Percentiles rank a stretch among this genome's conserved stretches.
Conservation (phyloP, 2,888 invertebrate genomes). For the Drosophila anceps region DNA sequence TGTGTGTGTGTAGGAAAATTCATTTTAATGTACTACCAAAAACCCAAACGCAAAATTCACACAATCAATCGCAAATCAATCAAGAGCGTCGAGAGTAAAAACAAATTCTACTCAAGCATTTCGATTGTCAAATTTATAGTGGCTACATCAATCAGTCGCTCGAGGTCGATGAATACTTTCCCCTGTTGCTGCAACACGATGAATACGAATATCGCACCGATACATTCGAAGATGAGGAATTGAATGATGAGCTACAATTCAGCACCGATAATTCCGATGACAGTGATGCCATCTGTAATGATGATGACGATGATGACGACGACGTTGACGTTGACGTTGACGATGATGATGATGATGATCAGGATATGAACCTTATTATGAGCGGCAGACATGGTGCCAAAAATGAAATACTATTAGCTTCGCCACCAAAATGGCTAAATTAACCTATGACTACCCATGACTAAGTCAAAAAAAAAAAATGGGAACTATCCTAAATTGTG, state of each 20-base stretch:
- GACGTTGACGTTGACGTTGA: constrained; percentile 44
- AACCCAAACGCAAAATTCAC: constrained; percentile 3
- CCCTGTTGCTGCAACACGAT: constrained; percentile 86
- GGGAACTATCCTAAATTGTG: constrained; percentile 34
- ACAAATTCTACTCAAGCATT: constrained; percentile 53
- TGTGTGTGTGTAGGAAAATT: constrained; percentile 27
- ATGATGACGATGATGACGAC: constrained; percentile 34
- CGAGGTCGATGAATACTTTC: constrained; percentile 97
- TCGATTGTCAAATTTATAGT: constrained; percentile 87
- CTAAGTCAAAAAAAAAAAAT: constrained; percentile 5
- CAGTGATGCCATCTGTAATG: constrained; percentile 73
- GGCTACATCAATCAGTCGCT: constrained; percentile 96
- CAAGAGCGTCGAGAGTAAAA: constrained; percentile 27
- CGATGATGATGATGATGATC: constrained; percentile 42
- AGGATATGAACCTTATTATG: constrained; percentile 35
- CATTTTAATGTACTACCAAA: constrained; percentile 49
- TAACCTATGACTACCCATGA: constrained; percentile 9
- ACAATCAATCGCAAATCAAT: constrained; percentile 33
- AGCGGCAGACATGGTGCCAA: constrained; percentile 30
- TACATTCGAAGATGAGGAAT: constrained; percentile 80
- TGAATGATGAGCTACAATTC: constrained; percentile 83
- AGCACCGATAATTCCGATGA: constrained; percentile 77
- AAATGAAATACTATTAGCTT: constrained; percentile 41
- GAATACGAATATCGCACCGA: constrained; percentile 76
- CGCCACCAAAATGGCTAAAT: constrained; percentile 33